These are phyloP conservation scores for Thymelicus acteon DNA, from an alignment of 2,888 invertebrate genomes.

Conservation along the genomic window DNA sequence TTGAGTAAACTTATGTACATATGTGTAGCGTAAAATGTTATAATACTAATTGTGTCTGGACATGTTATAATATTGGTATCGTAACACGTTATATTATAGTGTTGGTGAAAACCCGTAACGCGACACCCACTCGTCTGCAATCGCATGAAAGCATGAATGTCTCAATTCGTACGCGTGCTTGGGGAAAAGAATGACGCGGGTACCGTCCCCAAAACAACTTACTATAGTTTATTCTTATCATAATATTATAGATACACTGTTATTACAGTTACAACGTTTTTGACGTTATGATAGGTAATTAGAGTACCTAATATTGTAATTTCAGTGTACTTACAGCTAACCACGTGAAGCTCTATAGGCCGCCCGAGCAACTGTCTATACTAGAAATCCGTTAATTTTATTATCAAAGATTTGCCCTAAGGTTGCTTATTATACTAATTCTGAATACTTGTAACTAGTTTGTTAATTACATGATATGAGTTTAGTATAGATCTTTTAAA, in stretches of 20 bases:
- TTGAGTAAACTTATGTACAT: not conserved
- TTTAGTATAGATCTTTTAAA: no score
- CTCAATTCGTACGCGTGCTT: conserved; percentile 72
- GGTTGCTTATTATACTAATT: no score
- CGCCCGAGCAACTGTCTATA: no score
- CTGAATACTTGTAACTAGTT: no score
- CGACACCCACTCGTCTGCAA: conserved; percentile 65
- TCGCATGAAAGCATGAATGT: conserved; percentile 69
- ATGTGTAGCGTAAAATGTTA: conserved; percentile 2
- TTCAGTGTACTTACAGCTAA: no score
- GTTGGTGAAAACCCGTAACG: conserved; percentile 61
- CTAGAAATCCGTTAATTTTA: no score
- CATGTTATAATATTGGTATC: conserved; percentile 7
- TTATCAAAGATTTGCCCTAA: no score
- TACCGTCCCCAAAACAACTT: conserved; percentile 56
- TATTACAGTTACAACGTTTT: no score
- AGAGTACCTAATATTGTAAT: no score
- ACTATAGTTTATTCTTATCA: not conserved
- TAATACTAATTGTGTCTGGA: conserved; percentile 10
- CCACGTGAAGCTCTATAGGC: no score
- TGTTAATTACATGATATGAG: no score
- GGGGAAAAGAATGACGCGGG: conserved; percentile 68
- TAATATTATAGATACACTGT: not conserved
- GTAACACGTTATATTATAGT: conserved; percentile 35
- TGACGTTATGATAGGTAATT: no score